Evolutionary conservation across 1,140 invertebrate genomes (phyloP).

Genomic region (Chelonus insularis): DNA sequence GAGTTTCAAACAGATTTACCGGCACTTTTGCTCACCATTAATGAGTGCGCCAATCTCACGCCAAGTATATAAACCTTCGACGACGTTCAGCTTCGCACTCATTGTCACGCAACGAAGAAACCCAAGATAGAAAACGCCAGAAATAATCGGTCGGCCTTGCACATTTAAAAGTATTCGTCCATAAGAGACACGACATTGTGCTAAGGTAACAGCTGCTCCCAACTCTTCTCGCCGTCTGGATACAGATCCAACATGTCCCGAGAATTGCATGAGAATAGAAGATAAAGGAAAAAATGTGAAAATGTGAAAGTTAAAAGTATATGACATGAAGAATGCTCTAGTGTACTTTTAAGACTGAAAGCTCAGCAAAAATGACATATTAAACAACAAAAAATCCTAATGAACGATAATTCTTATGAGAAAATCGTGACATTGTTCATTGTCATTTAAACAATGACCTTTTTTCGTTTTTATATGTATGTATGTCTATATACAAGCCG

Average conservation of each 20-base stretch:
- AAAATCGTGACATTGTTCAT: conserved; percentile 28
- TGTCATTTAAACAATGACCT: conserved; percentile 36
- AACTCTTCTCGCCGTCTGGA: background rate
- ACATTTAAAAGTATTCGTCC: conserved; percentile 8
- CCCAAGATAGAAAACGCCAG: background rate
- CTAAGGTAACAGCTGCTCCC: background rate
- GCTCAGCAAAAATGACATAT: too few relatives aligned
- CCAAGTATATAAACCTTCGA: background rate
- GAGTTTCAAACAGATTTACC: conserved; percentile 27
- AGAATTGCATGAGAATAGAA: background rate
- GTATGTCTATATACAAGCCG: conserved; percentile 25
- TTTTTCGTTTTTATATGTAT: conserved; percentile 24
- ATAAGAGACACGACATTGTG: background rate
- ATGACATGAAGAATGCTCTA: too few relatives aligned
- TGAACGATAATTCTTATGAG: conserved; percentile 11
- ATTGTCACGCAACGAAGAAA: conserved; percentile 6
- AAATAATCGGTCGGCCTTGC: background rate
- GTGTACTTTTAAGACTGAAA: background rate
- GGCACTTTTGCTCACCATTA: conserved; percentile 19
- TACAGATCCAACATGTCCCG: background rate
- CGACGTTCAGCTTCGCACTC: background rate
- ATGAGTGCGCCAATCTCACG: conserved; percentile 15
- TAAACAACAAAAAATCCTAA: conserved; percentile 9
- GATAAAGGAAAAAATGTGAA: background rate
- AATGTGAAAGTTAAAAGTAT: too few relatives aligned